These are phyloP conservation scores for Poeciliopsis prolifica DNA, from an alignment of 2,113 vertebrate species.

Conservation along the genomic window DNA sequence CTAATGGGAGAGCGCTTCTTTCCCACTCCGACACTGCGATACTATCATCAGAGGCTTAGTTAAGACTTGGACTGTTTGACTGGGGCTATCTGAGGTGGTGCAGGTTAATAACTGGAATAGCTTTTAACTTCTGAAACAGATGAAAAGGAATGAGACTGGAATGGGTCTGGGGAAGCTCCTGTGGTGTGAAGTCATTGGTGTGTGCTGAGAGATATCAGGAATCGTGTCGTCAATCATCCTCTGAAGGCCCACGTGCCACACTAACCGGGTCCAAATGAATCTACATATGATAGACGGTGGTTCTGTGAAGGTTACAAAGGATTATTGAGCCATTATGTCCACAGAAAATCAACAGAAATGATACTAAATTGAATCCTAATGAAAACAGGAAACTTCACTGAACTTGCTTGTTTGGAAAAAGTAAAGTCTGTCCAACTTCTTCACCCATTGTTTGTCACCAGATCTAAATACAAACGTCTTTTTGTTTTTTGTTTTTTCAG, in stretches of 20 bases:
- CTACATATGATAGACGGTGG: not conserved
- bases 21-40: conserved; percentile 59
- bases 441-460: not conserved
- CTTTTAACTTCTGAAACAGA: conserved; percentile 59
- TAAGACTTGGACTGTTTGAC: conserved; percentile 51
- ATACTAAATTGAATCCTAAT: not conserved
- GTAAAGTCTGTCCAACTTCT: not conserved
- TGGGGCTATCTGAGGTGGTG: conserved; percentile 50
- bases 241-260: conserved; percentile 1
- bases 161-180: conserved; percentile 21
- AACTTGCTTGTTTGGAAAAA: not conserved
- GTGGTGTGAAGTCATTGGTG: conserved; percentile 14
- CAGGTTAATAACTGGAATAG: conserved; percentile 66
- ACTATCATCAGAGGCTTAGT: conserved; percentile 63
- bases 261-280: not conserved
- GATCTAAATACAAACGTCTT: no score
- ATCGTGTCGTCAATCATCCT: conserved; percentile 3
- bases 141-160: conserved; percentile 50
- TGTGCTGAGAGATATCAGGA: conserved; percentile 3
- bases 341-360: not conserved
- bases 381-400: not conserved
- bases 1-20: conserved; percentile 76
- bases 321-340: not conserved
- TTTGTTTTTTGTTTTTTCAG: no score
- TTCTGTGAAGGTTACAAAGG: not conserved